These are phyloP conservation scores for Lepilemur ruficaudatus DNA, from an alignment of 2,797 vertebrate genomes.

Conservation along the genomic window DNA sequence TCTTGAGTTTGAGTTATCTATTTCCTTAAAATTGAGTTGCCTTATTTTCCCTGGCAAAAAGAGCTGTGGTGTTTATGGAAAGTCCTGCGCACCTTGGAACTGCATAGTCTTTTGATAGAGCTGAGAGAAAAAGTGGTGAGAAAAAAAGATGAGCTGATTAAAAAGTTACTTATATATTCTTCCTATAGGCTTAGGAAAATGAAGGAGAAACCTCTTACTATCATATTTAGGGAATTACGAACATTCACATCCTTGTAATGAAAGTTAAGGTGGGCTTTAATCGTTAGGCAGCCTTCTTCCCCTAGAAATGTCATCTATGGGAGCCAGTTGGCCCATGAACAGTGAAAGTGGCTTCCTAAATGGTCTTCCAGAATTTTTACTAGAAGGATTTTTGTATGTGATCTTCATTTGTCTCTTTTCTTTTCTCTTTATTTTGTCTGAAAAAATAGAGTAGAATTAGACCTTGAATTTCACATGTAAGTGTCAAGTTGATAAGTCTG, in stretches of 20 bases:
- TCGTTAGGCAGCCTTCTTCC: background rate
- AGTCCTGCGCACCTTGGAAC: background rate
- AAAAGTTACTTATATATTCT: background rate
- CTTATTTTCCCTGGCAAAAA: background rate
- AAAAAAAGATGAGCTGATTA: background rate
- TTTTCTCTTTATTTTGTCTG: slow-evolving; percentile 8
- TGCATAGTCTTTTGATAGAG: background rate
- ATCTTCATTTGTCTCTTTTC: background rate
- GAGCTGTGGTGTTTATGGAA: background rate
- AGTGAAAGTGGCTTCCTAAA: background rate
- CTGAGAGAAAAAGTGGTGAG: background rate
- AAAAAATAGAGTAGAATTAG: slow-evolving; percentile 20
- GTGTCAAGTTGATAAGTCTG: background rate
- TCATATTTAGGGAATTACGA: background rate
- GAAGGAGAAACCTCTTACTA: background rate
- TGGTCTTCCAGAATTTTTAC: background rate
- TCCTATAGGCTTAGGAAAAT: background rate
- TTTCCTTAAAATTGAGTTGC: background rate
- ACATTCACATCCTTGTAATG: background rate
- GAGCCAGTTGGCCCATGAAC: background rate
- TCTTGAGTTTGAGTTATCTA: background rate
- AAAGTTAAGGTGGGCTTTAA: background rate
- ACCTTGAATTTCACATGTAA: background rate
- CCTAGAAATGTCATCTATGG: background rate
- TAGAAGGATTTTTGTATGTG: background rate